Evolutionary conservation across 35 echinoderm and acorn worm genomes (phyloP).

Genomic region (Lytechinus pictus): DNA sequence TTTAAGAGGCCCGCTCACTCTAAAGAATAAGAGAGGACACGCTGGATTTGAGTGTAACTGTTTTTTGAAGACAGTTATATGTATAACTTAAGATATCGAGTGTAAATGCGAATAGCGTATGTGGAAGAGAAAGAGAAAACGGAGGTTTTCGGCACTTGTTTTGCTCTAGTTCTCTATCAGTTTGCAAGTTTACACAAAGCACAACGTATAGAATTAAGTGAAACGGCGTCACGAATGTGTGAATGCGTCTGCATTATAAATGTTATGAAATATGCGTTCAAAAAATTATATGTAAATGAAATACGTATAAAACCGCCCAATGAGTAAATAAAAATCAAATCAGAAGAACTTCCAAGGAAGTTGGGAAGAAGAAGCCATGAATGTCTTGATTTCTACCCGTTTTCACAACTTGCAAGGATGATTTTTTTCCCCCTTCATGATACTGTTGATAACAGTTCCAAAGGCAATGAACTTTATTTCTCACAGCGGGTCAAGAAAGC

Average conservation of each 20-base stretch:
- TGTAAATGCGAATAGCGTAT: neutral
- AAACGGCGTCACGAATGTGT: neutral
- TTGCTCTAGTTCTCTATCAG: neutral
- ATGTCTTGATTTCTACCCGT: neutral
- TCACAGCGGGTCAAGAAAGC: neutral
- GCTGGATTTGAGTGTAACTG: neutral
- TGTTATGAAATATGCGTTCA: no score
- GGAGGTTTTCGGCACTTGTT: no score
- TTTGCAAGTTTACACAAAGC: neutral
- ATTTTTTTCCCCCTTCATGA: neutral
- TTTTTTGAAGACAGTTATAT: neutral
- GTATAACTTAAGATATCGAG: neutral
- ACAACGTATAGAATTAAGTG: neutral
- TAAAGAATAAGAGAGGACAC: neutral
- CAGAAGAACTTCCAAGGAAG: neutral
- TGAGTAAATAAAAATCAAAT: neutral
- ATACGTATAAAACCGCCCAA: neutral
- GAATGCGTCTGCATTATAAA: neutral
- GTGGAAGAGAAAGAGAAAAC: neutral
- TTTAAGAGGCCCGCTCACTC: neutral
- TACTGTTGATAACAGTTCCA: neutral
- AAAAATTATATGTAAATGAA: no score
- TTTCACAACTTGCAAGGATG: neutral
- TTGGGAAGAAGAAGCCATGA: neutral
- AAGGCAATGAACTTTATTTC: neutral